Percentiles rank a stretch among this genome's conserved stretches.
Evolutionary conservation across 2,797 vertebrate species (phyloP).

Genomic region (Clarias fuscus): DNA sequence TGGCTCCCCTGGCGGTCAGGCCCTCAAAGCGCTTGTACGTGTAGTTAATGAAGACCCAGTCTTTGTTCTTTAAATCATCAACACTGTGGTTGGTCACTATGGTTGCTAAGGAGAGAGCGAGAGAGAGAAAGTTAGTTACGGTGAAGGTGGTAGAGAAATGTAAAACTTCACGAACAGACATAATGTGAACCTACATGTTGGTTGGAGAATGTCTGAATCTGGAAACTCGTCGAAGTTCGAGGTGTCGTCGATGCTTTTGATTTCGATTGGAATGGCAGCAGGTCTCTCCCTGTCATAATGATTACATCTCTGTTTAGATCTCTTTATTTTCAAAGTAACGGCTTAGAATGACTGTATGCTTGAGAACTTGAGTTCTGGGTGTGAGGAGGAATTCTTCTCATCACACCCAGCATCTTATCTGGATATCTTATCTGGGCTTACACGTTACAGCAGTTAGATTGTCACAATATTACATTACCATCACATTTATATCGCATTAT

Average conservation of each 20-base stretch:
- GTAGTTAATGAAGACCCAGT: slow-evolving; percentile 92
- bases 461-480: background rate
- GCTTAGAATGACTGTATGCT: background rate
- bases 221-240: slow-evolving; percentile 91
- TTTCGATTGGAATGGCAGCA: slow-evolving; percentile 87
- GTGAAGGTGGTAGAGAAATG: background rate
- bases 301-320: background rate
- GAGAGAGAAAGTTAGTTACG: background rate
- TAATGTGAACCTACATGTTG: slow-evolving; percentile 72
- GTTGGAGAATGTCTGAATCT: slow-evolving; percentile 88
- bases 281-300: slow-evolving; percentile 79
- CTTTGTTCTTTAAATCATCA: slow-evolving; percentile 86
- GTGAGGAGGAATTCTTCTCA: too few species aligned
- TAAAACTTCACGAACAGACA: background rate
- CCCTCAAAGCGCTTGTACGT: slow-evolving; percentile 90
- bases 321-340: background rate
- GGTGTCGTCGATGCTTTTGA: slow-evolving; percentile 90
- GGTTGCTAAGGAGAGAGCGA: slow-evolving; percentile 1
- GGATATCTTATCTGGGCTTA: too few species aligned
- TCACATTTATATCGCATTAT: background rate
- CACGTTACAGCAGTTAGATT: too few species aligned
- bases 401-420: background rate
- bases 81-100: slow-evolving; percentile 78
- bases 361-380: background rate
- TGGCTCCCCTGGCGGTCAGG: slow-evolving; percentile 85